These are phyloP conservation scores for Nephrocerus scutellatus DNA, from an alignment of 2,888 invertebrate species.

Conservation along the genomic window DNA sequence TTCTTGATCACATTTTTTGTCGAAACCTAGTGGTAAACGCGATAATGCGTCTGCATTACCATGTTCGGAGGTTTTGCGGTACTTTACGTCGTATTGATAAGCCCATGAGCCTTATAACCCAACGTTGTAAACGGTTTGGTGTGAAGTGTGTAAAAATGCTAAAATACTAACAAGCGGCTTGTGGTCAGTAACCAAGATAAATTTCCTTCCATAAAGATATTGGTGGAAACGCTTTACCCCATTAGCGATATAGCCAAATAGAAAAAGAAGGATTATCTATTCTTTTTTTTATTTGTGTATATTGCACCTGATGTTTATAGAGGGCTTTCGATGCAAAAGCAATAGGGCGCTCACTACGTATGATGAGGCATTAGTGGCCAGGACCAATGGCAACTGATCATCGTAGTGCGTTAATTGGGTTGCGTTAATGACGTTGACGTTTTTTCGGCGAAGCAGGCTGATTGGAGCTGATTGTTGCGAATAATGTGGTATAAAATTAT, in stretches of 20 bases:
- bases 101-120: conserved; percentile 7
- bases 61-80: conserved; percentile 8
- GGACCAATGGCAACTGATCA: conserved; percentile 6
- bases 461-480: too few species aligned
- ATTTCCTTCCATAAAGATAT: conserved; percentile 6
- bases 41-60: conserved; percentile 9
- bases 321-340: conserved; percentile 13
- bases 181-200: conserved; percentile 5
- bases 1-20: background rate
- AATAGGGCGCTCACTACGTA: conserved; percentile 14
- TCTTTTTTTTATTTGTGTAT: conserved; percentile 5
- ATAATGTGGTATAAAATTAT: too few species aligned
- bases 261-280: conserved; percentile 5
- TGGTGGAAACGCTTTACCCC: conserved; percentile 7
- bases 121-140: conserved; percentile 7
- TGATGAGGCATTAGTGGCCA: conserved; percentile 15
- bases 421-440: too few species aligned
- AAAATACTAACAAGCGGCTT: conserved; percentile 9
- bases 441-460: too few species aligned
- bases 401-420: too few species aligned
- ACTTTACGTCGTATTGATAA: conserved; percentile 4
- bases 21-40: conserved; percentile 1
- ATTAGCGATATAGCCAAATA: too few species aligned
- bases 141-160: too few species aligned
- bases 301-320: conserved; percentile 5